Percentiles rank a stretch among this genome's conserved stretches.
Evolutionary conservation across 37 sponge, comb jelly and placozoan species (phyloP).

Genomic region (Eunapius fragilis): DNA sequence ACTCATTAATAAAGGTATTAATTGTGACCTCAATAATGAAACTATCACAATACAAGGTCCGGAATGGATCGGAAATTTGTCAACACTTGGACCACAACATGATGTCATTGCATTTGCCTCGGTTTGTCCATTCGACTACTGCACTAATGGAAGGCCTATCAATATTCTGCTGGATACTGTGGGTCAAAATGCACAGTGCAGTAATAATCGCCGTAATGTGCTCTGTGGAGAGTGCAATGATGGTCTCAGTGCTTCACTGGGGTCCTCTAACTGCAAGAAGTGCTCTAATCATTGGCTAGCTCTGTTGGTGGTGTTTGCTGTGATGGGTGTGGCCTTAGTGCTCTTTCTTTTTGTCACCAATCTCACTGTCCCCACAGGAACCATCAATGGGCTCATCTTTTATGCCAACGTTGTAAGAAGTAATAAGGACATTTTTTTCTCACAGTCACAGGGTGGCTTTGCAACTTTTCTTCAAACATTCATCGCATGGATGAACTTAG

Average conservation of each 20-base stretch:
- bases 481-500: constrained; percentile 10
- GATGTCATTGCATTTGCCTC: too few relatives aligned
- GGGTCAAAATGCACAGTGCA: background rate
- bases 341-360: background rate
- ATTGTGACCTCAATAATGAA: too few relatives aligned
- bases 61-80: too few relatives aligned
- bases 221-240: constrained; percentile 11
- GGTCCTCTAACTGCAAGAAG: constrained; percentile 4
- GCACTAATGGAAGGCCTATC: background rate
- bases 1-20: too few relatives aligned
- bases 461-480: background rate
- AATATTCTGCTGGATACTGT: background rate
- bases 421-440: background rate
- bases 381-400: constrained; percentile 11
- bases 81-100: too few relatives aligned
- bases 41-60: too few relatives aligned
- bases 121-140: constrained; percentile 5
- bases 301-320: constrained; percentile 1
- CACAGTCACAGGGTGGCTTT: background rate
- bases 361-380: constrained; percentile 10
- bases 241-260: background rate
- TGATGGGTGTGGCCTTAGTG: background rate
- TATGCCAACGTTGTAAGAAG: constrained; percentile 2
- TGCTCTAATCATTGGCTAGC: background rate
- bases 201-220: background rate